Evolutionary conservation across 1,140 invertebrate species (phyloP), one percentile per base, ranked within the genome.

Genomic region (Drosophila pandora): DNA sequence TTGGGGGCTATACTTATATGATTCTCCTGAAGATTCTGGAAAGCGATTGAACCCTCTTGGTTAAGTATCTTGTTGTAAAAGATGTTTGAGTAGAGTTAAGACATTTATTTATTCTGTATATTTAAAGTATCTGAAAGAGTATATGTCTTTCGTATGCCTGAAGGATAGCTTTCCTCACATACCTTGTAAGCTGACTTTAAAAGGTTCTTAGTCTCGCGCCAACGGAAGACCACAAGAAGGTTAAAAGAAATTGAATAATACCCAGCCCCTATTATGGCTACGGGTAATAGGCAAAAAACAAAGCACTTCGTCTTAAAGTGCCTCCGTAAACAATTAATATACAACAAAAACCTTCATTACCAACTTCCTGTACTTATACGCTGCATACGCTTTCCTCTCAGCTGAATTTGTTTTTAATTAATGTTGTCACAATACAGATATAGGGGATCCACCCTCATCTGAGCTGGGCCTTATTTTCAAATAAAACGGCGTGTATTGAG

Each of bases 321-420:
- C 52, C 59, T 56, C 59, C 61, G 65, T 76, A 41, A 59, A 56
- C 54, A 69, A 53, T n/a, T 37, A 76, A 57, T 56, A 47, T 37
- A 37, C 34, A 37, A 37, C 12, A 37, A 37, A 37, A 37, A 37
- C 34, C 34, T 37, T 37, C 10, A 37, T 37, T 37, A 37, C 34
- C 34, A 37, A n/a, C 34, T 37, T 37, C 34, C 34, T 43, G 41
- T 43, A 43, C 17, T 17, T 43, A 21, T n/a, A 43, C n/a, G 41
- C 5, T 43, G 58, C 30, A 41, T 39, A 45, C 28, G 23, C 28
- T 37, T 43, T 12, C 59, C 63, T 63, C 63, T 68, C 68, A 65
- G 60, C 64, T 70, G 60, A 59, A 61, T 76, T 68, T 79, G 79
- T 79, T 72, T 81, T 76, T 81, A 81, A 81, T 81, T 81, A 67